Base-by-base conservation (phyloP, 2,797 vertebrate genomes). In the Apogon hyalosoma region DNA sequence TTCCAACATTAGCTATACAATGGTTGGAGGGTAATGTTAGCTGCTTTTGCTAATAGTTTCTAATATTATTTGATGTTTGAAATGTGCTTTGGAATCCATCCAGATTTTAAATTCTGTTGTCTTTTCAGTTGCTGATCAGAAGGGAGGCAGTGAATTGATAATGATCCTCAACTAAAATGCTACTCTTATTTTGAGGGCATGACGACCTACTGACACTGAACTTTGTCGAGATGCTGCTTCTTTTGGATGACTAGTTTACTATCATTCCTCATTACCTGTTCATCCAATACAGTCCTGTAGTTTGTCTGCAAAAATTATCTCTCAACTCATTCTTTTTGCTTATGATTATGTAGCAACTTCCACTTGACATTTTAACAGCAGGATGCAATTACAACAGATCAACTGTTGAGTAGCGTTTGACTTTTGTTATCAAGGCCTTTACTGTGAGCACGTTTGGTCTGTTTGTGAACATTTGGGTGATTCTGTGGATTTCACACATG, bases 241-340 rank as follows among this genome's bases (percentile, higher is more conserved):
- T 36, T 36, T 36, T 36, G 9, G 33, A 3, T 36, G 7, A 36
- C 9, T 36, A 47, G 38, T 63, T 36, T 62, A 14, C 13, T 45
- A 53, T 62, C 62, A 82, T 85, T 86, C 79, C 86, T 77, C 38
- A 51, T 57, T 39, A 64, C 15, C 8, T 14, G 28, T 42, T 43
- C 13, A 24, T 24, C 21, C 21, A 24, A 24, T 24, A 24, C n/a
- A n/a, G 16, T 67, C 16, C 12, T 51, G 54, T 7, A 11, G 13
- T 59, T 41, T 50, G 42, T 15, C 18, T 52, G n/a, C 38, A 12
- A 39, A 21, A 33, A 33, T 4, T 2, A 0, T 21, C 41, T 54
- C 54, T 39, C 49, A 53, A 12, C 16, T 62, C 4, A 3, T 21
- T 16, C 41, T 16, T 48, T 54, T 21, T 36, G 15, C 21, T 53